A percentile compares a stretch with the other conserved stretches of the same genome.
These are phyloP conservation scores for Mungos mungo DNA, from an alignment of 2,113 vertebrate genomes.

Conservation along the genomic window DNA sequence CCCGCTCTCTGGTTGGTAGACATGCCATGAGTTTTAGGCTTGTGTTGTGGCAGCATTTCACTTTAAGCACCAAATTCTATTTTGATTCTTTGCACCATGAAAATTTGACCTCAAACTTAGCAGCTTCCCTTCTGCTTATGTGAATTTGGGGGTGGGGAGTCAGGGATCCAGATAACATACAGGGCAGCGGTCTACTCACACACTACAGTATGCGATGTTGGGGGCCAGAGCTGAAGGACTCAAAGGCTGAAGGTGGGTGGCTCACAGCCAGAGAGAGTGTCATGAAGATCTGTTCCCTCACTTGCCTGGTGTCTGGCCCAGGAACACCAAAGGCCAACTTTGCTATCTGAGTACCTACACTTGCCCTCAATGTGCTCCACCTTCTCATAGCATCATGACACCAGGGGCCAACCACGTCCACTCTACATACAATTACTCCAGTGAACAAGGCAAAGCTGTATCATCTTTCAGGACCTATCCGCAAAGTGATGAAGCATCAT, in stretches of 20 bases:
- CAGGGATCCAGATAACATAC: neutral
- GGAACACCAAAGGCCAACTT: neutral
- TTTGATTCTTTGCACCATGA: neutral
- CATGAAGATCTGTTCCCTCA: neutral
- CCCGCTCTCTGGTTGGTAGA: too few relatives aligned
- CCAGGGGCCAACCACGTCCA: accelerated
- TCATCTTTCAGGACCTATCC: neutral
- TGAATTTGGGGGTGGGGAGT: neutral
- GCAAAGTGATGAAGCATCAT: neutral
- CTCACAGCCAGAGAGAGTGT: neutral
- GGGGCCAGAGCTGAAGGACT: neutral
- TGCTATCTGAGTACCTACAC: neutral
- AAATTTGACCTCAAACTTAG: neutral
- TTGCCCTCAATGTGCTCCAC: accelerated
- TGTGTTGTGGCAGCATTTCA: neutral
- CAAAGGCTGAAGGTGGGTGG: neutral
- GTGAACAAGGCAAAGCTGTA: neutral
- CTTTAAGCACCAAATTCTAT: neutral
- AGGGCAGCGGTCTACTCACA: accelerated
- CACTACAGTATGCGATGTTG: neutral
- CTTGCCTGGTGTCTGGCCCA: neutral
- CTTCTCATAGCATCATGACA: neutral
- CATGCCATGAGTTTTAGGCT: neutral
- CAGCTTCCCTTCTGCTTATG: neutral
- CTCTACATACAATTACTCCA: neutral